These are phyloP conservation scores for Eurystomus gularis DNA, from an alignment of 2,113 vertebrate species.

Conservation along the genomic window DNA sequence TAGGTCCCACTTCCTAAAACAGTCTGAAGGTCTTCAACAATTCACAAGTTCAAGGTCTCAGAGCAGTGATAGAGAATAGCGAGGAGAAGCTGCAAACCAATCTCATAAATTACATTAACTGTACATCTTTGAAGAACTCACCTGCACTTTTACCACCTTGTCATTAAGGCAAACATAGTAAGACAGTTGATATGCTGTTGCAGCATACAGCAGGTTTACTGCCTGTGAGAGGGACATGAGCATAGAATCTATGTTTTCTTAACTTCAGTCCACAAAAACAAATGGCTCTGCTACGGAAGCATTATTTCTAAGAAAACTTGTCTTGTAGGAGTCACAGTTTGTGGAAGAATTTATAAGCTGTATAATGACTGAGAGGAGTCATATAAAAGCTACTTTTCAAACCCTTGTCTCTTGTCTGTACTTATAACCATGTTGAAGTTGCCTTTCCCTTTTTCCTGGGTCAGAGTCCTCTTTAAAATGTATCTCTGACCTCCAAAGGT, in stretches of 20 bases:
- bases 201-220: not conserved
- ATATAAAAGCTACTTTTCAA: not conserved
- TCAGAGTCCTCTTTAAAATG: not conserved
- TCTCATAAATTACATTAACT: not conserved
- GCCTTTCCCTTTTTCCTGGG: not conserved
- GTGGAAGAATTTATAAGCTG: not conserved
- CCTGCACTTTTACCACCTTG: not conserved
- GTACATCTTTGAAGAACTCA: not conserved
- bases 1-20: not conserved
- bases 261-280: not conserved
- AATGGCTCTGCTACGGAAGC: not conserved
- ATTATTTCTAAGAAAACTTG: not conserved
- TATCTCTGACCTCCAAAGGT: not conserved
- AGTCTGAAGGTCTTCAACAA: not conserved
- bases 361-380: not conserved
- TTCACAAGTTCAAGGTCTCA: not conserved
- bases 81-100: not conserved
- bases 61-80: not conserved
- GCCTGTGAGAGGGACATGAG: not conserved
- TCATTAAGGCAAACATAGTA: not conserved
- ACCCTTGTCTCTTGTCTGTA: not conserved
- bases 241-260: not conserved
- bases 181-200: not conserved
- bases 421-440: not conserved
- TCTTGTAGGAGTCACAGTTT: not conserved